These are phyloP conservation scores for Heteromyza rotundicornis DNA, from an alignment of 2,888 invertebrate species.

Conservation along the genomic window DNA sequence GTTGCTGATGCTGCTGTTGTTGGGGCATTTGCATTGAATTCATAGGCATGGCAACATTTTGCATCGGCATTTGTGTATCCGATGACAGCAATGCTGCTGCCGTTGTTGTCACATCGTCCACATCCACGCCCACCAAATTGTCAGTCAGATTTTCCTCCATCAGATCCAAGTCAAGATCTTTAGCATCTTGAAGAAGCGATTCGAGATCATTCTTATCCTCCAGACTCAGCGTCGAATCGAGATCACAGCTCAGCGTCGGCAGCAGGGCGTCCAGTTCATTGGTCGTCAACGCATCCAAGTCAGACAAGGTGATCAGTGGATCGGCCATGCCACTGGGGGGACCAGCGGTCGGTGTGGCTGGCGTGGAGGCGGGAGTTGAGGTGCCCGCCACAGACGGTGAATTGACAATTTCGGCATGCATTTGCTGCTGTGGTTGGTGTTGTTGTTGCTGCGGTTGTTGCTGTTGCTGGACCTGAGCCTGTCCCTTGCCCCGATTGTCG, in stretches of 20 bases:
- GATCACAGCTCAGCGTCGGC: slow-evolving; percentile 67
- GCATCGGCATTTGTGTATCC: slow-evolving; percentile 25
- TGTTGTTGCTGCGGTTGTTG: slow-evolving; percentile 30
- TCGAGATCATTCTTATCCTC: slow-evolving; percentile 61
- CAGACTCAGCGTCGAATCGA: slow-evolving; percentile 61
- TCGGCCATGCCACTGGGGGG: slow-evolving; percentile 31
- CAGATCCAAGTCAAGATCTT: slow-evolving; percentile 61
- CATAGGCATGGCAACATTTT: slow-evolving; percentile 23
- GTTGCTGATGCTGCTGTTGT: slow-evolving; percentile 28
- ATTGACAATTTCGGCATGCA: not conserved
- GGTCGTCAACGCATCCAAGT: slow-evolving; percentile 58
- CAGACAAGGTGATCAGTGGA: slow-evolving; percentile 53
- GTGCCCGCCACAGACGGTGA: not conserved
- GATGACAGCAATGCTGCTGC: slow-evolving; percentile 33
- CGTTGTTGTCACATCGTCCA: slow-evolving; percentile 41
- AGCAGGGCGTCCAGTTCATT: slow-evolving; percentile 72
- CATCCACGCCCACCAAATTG: slow-evolving; percentile 46
- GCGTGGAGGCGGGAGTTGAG: slow-evolving; percentile 5
- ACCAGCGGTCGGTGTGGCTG: slow-evolving; percentile 15
- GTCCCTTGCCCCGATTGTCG: slow-evolving; percentile 36
- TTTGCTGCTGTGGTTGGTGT: slow-evolving; percentile 31
- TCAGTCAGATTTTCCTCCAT: slow-evolving; percentile 64
- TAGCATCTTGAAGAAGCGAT: slow-evolving; percentile 59
- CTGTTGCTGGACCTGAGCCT: slow-evolving; percentile 55
- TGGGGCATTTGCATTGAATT: slow-evolving; percentile 14